phyloP scores from a whole-genome alignment of 2,113 vertebrate species.

The Chitala chitala region DNA sequence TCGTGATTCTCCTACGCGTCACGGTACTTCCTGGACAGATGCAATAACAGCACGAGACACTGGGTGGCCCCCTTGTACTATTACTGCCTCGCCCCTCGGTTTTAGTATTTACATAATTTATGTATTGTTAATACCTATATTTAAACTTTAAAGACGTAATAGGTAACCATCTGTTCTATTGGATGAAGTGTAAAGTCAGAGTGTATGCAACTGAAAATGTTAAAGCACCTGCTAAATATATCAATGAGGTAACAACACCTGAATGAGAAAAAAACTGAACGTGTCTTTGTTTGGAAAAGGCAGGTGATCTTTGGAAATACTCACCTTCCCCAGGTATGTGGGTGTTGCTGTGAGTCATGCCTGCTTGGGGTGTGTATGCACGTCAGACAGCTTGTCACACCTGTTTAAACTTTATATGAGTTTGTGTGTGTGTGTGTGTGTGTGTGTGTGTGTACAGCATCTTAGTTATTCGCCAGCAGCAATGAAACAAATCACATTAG shows the following conservation, averaged over 20 bases:
- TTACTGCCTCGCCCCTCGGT: background rate
- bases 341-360: background rate
- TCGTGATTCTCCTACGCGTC: background rate
- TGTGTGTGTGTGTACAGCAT: too few relatives aligned
- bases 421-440: too few relatives aligned
- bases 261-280: background rate
- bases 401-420: background rate
- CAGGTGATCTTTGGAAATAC: background rate
- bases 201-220: background rate
- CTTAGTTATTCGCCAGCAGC: background rate
- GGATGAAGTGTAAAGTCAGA: background rate
- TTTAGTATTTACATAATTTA: background rate
- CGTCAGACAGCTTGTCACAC: background rate
- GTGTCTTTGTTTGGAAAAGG: background rate
- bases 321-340: slow-evolving; percentile 9
- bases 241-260: background rate
- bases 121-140: background rate
- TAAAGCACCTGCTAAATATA: too few relatives aligned
- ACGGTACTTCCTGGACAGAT: too few relatives aligned
- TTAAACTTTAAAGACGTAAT: too few relatives aligned
- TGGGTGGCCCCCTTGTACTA: background rate
- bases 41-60: background rate
- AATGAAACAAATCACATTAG: background rate
- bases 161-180: too few relatives aligned
- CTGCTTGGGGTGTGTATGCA: background rate